phyloP scores from a whole-genome alignment of 2,888 invertebrate genomes.

The Chydorus sphaericus region DNA sequence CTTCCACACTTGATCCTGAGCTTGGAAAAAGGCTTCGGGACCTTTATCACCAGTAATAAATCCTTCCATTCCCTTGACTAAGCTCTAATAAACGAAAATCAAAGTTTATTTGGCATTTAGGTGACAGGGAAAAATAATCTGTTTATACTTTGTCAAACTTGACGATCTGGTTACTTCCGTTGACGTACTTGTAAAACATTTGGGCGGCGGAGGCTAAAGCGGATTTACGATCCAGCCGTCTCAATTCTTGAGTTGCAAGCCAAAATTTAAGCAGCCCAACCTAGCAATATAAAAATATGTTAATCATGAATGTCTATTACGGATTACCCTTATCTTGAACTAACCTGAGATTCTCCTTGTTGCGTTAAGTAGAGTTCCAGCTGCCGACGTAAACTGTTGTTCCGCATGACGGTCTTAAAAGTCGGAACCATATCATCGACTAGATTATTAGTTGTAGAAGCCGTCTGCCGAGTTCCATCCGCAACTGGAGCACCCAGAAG shows the following conservation, averaged over 20 bases:
- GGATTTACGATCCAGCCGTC: constrained; percentile 53
- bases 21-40: constrained; percentile 74
- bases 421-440: constrained; percentile 43
- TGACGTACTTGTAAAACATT: constrained; percentile 76
- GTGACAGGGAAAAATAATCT: not conserved
- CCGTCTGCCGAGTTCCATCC: not conserved
- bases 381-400: constrained; percentile 61
- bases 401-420: constrained; percentile 55
- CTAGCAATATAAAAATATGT: not conserved
- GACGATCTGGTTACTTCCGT: constrained; percentile 62
- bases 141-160: constrained; percentile 53
- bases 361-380: constrained; percentile 67
- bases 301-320: not conserved
- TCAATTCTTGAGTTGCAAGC: constrained; percentile 69
- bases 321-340: not conserved
- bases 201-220: constrained; percentile 83
- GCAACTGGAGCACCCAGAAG: constrained; percentile 38
- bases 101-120: not conserved
- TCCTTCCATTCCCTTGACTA: constrained; percentile 69
- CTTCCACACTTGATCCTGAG: constrained; percentile 62
- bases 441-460: not conserved
- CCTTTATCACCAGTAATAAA: constrained; percentile 76
- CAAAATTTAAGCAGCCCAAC: constrained; percentile 55
- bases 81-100: constrained; percentile 29
- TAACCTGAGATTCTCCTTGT: constrained; percentile 2